Evolutionary conservation across 2,888 invertebrate genomes (phyloP).

Genomic region (Macaria notata): DNA sequence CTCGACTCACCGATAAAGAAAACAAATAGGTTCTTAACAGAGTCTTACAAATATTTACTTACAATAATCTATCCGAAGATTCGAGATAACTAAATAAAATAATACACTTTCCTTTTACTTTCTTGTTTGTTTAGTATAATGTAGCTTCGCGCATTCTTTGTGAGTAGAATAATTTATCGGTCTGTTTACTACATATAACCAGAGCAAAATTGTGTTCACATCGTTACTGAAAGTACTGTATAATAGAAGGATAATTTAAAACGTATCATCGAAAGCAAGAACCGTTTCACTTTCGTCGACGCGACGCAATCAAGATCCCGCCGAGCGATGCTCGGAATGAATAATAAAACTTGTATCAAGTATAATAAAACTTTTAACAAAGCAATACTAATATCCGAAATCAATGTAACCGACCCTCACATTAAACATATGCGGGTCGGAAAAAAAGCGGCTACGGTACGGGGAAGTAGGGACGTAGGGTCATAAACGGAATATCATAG

Average conservation of each 20-base stretch:
- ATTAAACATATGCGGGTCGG: conserved; percentile 64
- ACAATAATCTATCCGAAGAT: conserved; percentile 23
- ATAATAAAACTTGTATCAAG: conserved; percentile 16
- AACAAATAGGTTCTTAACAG: conserved; percentile 31
- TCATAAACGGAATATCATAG: conserved; percentile 66
- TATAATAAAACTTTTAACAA: conserved; percentile 46
- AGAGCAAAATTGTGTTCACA: conserved; percentile 14
- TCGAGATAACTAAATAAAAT: conserved; percentile 16
- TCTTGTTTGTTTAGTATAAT: conserved; percentile 11
- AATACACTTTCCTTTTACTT: conserved; percentile 18
- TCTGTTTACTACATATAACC: conserved; percentile 26
- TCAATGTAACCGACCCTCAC: conserved; percentile 54
- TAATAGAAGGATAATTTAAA: conserved; percentile 23
- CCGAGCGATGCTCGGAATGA: conserved; percentile 1
- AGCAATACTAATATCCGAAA: conserved; percentile 47
- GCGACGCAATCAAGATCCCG: conserved; percentile 8
- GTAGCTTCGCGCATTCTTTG: conserved; percentile 2
- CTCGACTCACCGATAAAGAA: conserved; percentile 34
- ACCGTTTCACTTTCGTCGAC: conserved; percentile 25
- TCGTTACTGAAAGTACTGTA: conserved; percentile 11
- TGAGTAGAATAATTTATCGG: conserved; percentile 29
- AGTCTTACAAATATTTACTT: conserved; percentile 31
- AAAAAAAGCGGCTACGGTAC: conserved; percentile 53
- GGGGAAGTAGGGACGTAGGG: conserved; percentile 43
- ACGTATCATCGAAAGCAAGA: conserved; percentile 24